A percentile compares a stretch with the other conserved stretches of the same genome.
Evolutionary conservation across 2,797 vertebrate species (phyloP).

Genomic region (Bufotes viridis): DNA sequence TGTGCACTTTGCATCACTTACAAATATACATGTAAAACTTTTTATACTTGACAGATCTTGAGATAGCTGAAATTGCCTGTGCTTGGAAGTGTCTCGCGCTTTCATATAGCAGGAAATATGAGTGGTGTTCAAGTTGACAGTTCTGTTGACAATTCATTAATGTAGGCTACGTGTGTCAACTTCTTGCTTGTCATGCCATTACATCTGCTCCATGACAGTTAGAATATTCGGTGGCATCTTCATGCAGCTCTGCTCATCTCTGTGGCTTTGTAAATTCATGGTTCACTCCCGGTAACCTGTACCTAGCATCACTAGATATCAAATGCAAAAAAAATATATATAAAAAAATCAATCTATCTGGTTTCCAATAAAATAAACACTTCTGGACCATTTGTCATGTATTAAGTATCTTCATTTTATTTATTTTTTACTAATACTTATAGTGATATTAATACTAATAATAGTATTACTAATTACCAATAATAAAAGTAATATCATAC

Average conservation of each 20-base stretch:
- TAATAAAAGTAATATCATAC: no score
- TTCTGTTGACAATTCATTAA: constrained; percentile 52
- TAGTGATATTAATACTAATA: neutral
- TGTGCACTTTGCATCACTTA: constrained; percentile 30
- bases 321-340: neutral
- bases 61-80: constrained; percentile 46
- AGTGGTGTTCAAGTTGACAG: constrained; percentile 43
- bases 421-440: neutral
- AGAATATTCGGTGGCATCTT: constrained; percentile 38
- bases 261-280: constrained; percentile 31
- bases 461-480: no score
- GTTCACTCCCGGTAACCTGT: constrained; percentile 15
- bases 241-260: constrained; percentile 20
- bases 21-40: constrained; percentile 47
- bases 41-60: constrained; percentile 42
- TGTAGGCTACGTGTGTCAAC: constrained; percentile 40
- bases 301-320: constrained; percentile 3
- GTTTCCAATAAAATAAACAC: neutral
- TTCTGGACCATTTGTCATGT: neutral
- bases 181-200: constrained; percentile 41
- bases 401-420: neutral
- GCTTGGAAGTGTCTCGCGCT: constrained; percentile 47
- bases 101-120: constrained; percentile 18
- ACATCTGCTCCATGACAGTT: constrained; percentile 26
- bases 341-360: constrained; percentile 6